phyloP scores from a whole-genome alignment of 1,140 invertebrate species.

The Argopecten irradians region DNA sequence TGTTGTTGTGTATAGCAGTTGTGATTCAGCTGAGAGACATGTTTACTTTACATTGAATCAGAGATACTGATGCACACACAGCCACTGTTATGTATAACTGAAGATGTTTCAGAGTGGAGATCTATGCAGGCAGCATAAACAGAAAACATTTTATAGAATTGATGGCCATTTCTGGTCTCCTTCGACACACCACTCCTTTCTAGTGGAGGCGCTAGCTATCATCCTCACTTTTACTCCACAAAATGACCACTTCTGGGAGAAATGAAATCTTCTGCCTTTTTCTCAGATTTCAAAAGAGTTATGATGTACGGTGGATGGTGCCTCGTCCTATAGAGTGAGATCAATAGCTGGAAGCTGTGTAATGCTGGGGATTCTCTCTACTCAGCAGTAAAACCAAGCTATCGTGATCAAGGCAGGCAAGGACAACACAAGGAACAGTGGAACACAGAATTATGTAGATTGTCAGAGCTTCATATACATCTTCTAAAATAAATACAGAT shows the following conservation, averaged over 20 bases:
- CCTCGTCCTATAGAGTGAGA: not conserved
- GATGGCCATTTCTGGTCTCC: not conserved
- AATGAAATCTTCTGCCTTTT: not conserved
- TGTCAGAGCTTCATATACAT: not conserved
- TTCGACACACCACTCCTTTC: not conserved
- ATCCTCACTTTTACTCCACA: not conserved
- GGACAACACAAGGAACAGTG: not conserved
- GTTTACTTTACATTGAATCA: not conserved
- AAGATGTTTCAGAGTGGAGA: not conserved
- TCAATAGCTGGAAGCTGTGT: not conserved
- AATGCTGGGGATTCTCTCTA: not conserved
- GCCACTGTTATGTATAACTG: not conserved
- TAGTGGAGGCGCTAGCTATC: not conserved
- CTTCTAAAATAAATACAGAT: too few species aligned
- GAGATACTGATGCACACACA: not conserved
- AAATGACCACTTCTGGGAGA: conserved; percentile 8
- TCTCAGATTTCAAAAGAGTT: not conserved
- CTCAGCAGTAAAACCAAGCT: not conserved
- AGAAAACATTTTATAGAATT: not conserved
- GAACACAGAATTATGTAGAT: not conserved
- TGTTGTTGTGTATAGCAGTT: too few species aligned
- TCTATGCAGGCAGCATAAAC: not conserved
- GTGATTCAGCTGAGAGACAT: too few species aligned
- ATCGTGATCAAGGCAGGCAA: not conserved
- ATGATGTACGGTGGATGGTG: not conserved